These are phyloP conservation scores for Plebejus melissa DNA, from an alignment of 2,888 invertebrate species.

Conservation along the genomic window DNA sequence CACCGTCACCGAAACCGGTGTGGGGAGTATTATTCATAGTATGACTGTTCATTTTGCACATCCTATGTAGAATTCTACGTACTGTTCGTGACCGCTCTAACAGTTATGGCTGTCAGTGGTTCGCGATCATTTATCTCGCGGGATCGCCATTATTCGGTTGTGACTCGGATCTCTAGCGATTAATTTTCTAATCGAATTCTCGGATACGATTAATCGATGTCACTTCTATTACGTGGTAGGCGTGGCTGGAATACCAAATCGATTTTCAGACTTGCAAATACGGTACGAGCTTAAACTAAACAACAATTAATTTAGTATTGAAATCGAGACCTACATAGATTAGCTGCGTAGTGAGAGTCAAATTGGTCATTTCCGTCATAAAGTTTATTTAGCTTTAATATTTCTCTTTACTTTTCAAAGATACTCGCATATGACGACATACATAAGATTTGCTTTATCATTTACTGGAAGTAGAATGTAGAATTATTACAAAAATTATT, in stretches of 20 bases:
- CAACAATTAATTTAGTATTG: conserved; percentile 7
- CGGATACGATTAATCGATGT: conserved; percentile 14
- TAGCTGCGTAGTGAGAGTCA: neutral
- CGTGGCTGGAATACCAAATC: neutral
- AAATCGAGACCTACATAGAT: neutral
- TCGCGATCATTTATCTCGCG: neutral
- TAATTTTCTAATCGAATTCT: conserved; percentile 18
- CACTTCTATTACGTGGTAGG: conserved; percentile 20
- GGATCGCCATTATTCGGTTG: neutral
- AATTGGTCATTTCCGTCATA: no score
- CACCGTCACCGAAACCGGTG: no score
- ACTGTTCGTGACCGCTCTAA: neutral
- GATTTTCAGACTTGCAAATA: neutral
- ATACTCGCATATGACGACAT: no score
- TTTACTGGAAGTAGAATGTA: no score
- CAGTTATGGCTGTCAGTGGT: neutral
- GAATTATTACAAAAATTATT: no score
- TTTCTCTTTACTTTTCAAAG: no score
- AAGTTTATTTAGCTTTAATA: no score
- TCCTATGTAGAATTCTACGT: neutral
- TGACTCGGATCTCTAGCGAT: conserved; percentile 13
- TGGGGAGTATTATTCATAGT: neutral
- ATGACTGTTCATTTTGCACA: neutral
- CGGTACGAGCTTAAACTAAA: neutral
- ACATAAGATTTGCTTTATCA: no score